phyloP scores from a whole-genome alignment of 2,113 vertebrate species.

The Gallinago undulata region DNA sequence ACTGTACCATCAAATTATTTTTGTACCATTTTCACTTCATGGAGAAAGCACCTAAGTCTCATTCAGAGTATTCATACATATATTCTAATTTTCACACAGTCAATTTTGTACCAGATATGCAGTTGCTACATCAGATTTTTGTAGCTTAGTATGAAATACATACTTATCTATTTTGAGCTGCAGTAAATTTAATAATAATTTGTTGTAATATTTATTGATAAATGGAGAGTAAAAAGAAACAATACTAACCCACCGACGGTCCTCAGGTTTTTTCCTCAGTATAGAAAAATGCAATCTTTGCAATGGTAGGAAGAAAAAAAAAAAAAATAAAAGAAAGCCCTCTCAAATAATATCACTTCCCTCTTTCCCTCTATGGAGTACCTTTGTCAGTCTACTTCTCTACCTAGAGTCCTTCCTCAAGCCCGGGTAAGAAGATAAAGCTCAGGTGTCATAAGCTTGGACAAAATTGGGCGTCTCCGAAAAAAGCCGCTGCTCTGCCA shows the following conservation, averaged over 20 bases:
- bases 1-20: background rate
- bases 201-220: background rate
- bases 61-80: background rate
- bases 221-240: background rate
- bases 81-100: background rate
- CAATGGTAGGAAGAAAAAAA: accelerated
- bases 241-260: background rate
- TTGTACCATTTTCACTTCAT: background rate
- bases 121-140: background rate
- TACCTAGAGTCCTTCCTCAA: background rate
- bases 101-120: background rate
- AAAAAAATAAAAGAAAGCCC: background rate
- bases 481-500: background rate
- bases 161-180: background rate
- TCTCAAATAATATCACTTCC: background rate
- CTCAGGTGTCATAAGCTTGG: background rate
- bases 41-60: accelerated
- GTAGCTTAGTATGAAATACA: background rate
- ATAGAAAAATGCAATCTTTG: background rate
- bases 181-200: background rate
- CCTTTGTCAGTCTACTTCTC: background rate
- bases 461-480: background rate
- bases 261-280: background rate
- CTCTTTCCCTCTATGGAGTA: background rate
- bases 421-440: background rate